Conservation (phyloP, 1,140 invertebrate species). For the Eumeta japonica region DNA sequence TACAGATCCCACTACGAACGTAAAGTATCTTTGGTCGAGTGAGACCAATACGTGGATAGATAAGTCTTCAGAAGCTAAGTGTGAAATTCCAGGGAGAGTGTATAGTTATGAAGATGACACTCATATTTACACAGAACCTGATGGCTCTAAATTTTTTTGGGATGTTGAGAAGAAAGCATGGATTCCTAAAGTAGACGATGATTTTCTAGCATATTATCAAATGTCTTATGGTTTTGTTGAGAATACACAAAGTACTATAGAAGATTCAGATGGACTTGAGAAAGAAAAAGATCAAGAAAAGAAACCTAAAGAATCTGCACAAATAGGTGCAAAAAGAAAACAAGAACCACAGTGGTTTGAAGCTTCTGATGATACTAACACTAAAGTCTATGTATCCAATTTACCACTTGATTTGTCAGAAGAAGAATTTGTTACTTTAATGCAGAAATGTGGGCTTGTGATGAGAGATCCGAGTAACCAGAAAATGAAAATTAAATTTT, state of each 20-base stretch:
- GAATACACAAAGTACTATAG: conserved; percentile 46
- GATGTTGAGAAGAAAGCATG: conserved; percentile 87
- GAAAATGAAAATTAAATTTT: conserved; percentile 93
- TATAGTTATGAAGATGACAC: conserved; percentile 77
- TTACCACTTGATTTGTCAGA: conserved; percentile 87
- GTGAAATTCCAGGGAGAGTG: conserved; percentile 30
- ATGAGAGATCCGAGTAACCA: conserved; percentile 81
- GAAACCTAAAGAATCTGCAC: conserved; percentile 22
- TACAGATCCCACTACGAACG: conserved; percentile 67
- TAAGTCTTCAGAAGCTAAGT: conserved; percentile 36
- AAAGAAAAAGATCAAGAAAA: conserved; percentile 28
- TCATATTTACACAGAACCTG: conserved; percentile 81
- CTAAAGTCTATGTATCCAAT: conserved; percentile 95
- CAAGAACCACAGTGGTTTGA: conserved; percentile 85
- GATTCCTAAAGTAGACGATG: conserved; percentile 97
- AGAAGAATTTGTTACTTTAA: conserved; percentile 86
- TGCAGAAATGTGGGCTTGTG: conserved; percentile 95
- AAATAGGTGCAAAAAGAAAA: conserved; percentile 43
- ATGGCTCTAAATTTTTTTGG: conserved; percentile 90
- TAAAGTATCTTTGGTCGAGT: conserved; percentile 68
- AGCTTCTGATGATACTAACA: conserved; percentile 87
- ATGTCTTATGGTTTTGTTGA: conserved; percentile 88
- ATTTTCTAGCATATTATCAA: conserved; percentile 95
- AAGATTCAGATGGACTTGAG: conserved; percentile 26
- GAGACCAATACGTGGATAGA: conserved; percentile 64